Evolutionary conservation across 2,888 invertebrate genomes (phyloP), one percentile per base, ranked within the genome.

Genomic region (Erynnis tages): DNA sequence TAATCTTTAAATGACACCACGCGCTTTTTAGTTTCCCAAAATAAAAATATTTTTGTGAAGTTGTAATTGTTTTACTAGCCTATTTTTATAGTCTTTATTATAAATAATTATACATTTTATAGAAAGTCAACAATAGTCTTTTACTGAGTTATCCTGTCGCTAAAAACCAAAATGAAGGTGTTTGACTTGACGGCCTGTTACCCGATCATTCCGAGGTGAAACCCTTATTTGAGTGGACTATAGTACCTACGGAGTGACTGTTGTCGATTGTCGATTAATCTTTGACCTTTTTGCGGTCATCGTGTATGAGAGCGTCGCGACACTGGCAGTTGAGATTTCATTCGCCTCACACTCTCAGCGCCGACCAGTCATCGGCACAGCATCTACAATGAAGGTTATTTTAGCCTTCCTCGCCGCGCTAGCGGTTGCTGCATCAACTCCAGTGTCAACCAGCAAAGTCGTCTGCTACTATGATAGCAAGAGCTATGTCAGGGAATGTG

Each of bases 401-500:
- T 25, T 80, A 38, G 75, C 77, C 57, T 81, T 76, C 49, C 62
- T 81, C 2, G 55, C 81, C 59, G 64, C 62, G 19, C 19, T 63
- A 17, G 82, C 82, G 60, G 66, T 79, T 50, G 81, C 74, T 16
- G 65, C 76, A n/a, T 75, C 82, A 25, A 70, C 72, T 54, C 79
- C 84, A 19, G 67, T 75, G 19, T 74, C 86, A 17, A 90, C 90
- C 53, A 79, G 79, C 67, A 94, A 93, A 82, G 92, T 94, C 40
- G 83, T 94, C 66, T 94, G 94, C 73, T 94, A 92, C 76, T 94
- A 94, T 82, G 92, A 94, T 77, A 92, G 93, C 78, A 92, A 91
- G 73, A 92, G 94, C 60, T 91, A 90, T 74, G 90, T 91, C 67
- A 90, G 94, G 70, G 90, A 92, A 87, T 93, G 94, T 94, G 83